Base-by-base conservation (phyloP, 2,888 invertebrate genomes). In the Caenorhabditis imperialis region DNA sequence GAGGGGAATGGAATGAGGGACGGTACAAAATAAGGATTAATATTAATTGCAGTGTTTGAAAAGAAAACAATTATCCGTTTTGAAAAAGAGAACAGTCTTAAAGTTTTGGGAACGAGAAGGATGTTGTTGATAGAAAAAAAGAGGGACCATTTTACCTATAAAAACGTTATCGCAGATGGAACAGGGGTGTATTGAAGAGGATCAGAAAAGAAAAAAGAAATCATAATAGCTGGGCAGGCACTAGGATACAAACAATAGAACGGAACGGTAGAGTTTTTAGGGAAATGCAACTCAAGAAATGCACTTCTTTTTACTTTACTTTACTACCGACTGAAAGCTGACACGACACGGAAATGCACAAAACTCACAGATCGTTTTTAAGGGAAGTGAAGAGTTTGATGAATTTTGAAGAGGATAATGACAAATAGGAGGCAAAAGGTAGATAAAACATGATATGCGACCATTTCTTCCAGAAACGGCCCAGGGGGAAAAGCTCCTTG, bases 21-120 rank as follows among this genome's bases (percentile, higher is more conserved):
- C 38, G 38, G 25, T 25, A 38, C 27, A 58, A n/a, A 47, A 12
- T 38, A 20, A 38, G 20, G 38, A 23, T n/a, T 8, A 47, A 60
- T 48, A 60, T 48, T 54, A 73, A 55, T 73, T 65, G 65, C 58
- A 73, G 58, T 50, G 22, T 40, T 16, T 16, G 37, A 40, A 54
- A 42, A 73, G 40, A 48, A 61, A 65, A 73, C 65, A 58, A 48
- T 60, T 47, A 73, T 65, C 73, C 73, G 73, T 73, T 60, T 73
- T 60, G 33, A 27, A 58, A 35, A 54, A 60, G 72, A 72, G 73
- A 73, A 73, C 65, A 73, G 33, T 63, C 27, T 63, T 72, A 72
- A 72, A 72, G 72, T 72, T 72, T 72, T 63, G 62, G 60, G 54
- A 71, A 57, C 22, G 45, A 58, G 53, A 45, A 38, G 48, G 18